Evolutionary conservation across 1,140 invertebrate genomes (phyloP), one percentile per base, ranked within the genome.

Genomic region (Bombyx mandarina): DNA sequence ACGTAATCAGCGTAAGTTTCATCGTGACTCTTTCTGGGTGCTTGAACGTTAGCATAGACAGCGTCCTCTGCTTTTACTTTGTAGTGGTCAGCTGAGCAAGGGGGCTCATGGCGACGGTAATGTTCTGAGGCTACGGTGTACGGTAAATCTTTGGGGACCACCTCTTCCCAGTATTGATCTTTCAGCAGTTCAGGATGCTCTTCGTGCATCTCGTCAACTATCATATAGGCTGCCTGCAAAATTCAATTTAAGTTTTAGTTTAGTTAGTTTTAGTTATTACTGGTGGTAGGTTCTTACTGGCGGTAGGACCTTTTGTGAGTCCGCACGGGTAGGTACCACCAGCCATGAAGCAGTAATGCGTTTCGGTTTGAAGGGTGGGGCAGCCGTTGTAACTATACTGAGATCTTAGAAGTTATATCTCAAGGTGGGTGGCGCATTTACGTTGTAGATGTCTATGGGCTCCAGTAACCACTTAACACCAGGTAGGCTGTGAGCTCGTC

Each of bases 161-260:
- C 94, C 65, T 97, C 95, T 69, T 97, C 95, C 95, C 95, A 97
- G 73, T 95, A 96, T 70, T 96, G 94, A 77, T 96, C 95, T 61
- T 94, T 94, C 6, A 96, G 81, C n/a, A 96, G 84, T 77, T 96
- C 95, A 4, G 94, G 94, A 76, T 96, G 94, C 77, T 96, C 94
- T 71, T 96, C 94, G 79, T 97, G 94, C 94, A 96, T 96, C 80
- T 96, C 94, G 71, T 96, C 95, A 1, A 96, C 95, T 58, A 96
- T 96, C 93, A 96, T 95, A 79, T 96, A 96, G 44, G 93, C 94
- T 9, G 95, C 95, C 94, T 96, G 75, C 35, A 85, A 88, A 43
- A 52, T 46, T 42, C 48, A 51, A 44, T 51, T 47, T 44, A 35
- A 3, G 26, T 35, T 35, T 35, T 35, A 35, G 26, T 35, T 18